phyloP scores from a whole-genome alignment of 2,113 vertebrate genomes.

The Zosterops pallidus region DNA sequence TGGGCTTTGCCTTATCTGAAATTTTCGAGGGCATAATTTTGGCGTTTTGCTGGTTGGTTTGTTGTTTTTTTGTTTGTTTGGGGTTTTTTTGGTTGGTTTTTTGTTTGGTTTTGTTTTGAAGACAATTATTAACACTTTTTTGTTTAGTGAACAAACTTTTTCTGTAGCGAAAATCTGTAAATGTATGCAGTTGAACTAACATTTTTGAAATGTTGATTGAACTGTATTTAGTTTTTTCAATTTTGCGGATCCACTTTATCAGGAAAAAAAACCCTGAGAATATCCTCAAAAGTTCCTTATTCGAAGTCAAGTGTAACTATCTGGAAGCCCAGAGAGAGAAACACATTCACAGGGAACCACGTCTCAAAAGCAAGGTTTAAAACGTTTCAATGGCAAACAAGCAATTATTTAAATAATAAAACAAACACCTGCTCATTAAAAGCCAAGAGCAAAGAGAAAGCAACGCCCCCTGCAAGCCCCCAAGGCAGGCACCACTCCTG shows the following conservation, averaged over 20 bases:
- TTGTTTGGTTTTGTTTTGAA: not conserved
- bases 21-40: not conserved
- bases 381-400: not conserved
- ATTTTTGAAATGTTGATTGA: not conserved
- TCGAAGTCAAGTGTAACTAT: not conserved
- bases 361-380: not conserved
- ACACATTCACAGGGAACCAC: not conserved
- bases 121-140: not conserved
- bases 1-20: not conserved
- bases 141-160: not conserved
- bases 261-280: not conserved
- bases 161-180: not conserved
- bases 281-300: not conserved
- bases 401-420: slow-evolving; percentile 38
- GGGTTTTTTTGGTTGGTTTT: not conserved
- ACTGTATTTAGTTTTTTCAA: not conserved
- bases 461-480: not conserved
- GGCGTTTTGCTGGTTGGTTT: not conserved
- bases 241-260: not conserved
- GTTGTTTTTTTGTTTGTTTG: not conserved
- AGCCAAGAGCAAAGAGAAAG: not conserved
- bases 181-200: not conserved
- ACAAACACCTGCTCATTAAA: slow-evolving; percentile 23
- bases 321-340: not conserved
- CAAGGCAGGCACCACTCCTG: not conserved